phyloP scores from a whole-genome alignment of 2,888 invertebrate species.

The Brachycybe producta region DNA sequence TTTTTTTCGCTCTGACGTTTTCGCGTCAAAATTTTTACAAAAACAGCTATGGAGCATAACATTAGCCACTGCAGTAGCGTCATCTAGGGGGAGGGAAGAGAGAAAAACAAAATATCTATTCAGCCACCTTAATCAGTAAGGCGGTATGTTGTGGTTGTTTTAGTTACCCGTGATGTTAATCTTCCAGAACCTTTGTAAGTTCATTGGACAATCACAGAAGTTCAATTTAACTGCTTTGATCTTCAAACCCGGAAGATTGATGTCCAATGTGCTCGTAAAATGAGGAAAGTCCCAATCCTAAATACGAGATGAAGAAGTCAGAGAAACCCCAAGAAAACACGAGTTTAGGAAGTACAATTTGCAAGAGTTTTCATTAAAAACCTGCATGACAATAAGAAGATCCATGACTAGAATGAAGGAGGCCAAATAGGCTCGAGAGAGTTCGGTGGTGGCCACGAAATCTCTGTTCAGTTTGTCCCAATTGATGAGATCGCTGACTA shows the following conservation, averaged over 20 bases:
- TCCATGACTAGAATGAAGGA: slow-evolving; percentile 42
- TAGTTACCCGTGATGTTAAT: slow-evolving; percentile 37
- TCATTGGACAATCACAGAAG: slow-evolving; percentile 25
- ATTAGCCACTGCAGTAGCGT: too few relatives aligned
- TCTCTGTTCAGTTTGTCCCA: slow-evolving; percentile 40
- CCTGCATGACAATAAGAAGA: slow-evolving; percentile 40
- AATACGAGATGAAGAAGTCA: slow-evolving; percentile 8
- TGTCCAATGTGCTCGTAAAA: slow-evolving; percentile 39
- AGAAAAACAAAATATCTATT: too few relatives aligned
- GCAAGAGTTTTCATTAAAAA: too few relatives aligned
- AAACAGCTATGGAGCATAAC: too few relatives aligned
- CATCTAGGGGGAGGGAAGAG: too few relatives aligned
- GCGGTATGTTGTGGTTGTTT: too few relatives aligned
- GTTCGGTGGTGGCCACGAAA: slow-evolving; percentile 39
- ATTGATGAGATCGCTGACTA: slow-evolving; percentile 38
- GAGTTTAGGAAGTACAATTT: neutral
- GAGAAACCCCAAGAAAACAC: slow-evolving; percentile 12
- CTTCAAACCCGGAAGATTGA: slow-evolving; percentile 40
- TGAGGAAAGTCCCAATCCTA: slow-evolving; percentile 43
- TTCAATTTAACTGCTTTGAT: slow-evolving; percentile 31
- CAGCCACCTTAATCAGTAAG: too few relatives aligned
- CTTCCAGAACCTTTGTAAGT: slow-evolving; percentile 7
- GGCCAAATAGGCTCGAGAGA: slow-evolving; percentile 39
- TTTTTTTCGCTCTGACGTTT: too few relatives aligned
- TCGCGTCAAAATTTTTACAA: too few relatives aligned